Evolutionary conservation across 2,113 vertebrate species (phyloP).

Genomic region (Sarotherodon lohbergeri): DNA sequence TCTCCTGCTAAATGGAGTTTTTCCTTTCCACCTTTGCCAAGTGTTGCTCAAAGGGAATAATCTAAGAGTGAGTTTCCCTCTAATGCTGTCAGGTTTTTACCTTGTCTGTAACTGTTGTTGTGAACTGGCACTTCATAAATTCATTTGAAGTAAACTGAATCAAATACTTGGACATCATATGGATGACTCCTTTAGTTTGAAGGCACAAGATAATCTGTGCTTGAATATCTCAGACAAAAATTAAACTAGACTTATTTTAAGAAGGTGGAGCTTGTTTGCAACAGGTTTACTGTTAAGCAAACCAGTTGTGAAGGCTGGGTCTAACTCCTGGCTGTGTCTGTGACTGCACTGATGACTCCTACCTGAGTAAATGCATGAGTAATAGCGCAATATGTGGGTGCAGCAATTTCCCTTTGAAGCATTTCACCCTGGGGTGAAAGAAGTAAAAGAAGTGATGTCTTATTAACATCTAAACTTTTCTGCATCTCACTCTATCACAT

Average conservation of each 20-base stretch:
- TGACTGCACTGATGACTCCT: neutral
- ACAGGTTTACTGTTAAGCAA: neutral
- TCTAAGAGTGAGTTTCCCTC: neutral
- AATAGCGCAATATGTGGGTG: neutral
- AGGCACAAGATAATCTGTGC: neutral
- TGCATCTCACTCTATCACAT: neutral
- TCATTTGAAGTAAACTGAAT: neutral
- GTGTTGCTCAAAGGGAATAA: too few relatives aligned
- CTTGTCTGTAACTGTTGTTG: fast-evolving
- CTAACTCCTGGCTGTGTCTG: neutral
- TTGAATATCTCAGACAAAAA: neutral
- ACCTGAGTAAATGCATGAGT: neutral
- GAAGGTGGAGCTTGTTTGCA: neutral
- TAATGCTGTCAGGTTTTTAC: neutral
- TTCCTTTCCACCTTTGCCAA: too few relatives aligned
- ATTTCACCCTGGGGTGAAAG: neutral
- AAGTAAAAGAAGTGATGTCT: neutral
- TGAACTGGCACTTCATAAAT: neutral
- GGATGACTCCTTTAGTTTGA: neutral
- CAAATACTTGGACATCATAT: neutral
- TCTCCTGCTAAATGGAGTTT: too few relatives aligned
- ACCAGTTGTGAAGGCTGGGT: neutral
- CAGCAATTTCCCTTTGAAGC: neutral
- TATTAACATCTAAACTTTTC: neutral
- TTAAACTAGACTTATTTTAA: neutral